Evolutionary conservation across 2,888 invertebrate species (phyloP).

Genomic region (Melipona beecheii): DNA sequence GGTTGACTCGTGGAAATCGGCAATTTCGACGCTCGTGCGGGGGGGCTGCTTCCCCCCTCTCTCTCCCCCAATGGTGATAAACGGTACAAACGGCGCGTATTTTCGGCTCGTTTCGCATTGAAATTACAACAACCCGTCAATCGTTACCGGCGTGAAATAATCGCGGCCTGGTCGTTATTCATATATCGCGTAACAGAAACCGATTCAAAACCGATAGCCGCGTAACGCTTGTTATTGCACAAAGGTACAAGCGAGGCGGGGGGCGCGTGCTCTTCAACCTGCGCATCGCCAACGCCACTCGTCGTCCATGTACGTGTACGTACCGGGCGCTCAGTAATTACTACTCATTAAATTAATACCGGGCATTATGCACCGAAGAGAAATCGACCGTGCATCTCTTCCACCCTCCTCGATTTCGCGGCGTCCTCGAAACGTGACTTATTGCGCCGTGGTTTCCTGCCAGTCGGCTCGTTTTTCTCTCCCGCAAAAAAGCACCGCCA

Average conservation of each 20-base stretch:
- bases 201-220: slow-evolving; percentile 48
- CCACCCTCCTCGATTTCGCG: neutral
- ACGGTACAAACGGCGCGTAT: slow-evolving; percentile 7
- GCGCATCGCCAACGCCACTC: neutral
- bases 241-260: slow-evolving; percentile 22
- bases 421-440: slow-evolving; percentile 58
- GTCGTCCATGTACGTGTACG: neutral
- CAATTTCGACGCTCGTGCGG: slow-evolving; percentile 35
- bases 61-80: neutral
- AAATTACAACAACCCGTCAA: slow-evolving; percentile 54
- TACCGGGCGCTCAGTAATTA: slow-evolving; percentile 50
- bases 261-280: neutral
- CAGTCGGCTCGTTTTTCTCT: slow-evolving; percentile 42
- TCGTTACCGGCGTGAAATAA: slow-evolving; percentile 32
- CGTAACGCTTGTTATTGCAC: slow-evolving; percentile 61
- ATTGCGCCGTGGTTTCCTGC: slow-evolving; percentile 36
- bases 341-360: slow-evolving; percentile 65
- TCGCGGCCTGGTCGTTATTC: slow-evolving; percentile 43
- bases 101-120: slow-evolving; percentile 38
- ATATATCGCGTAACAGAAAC: slow-evolving; percentile 35
- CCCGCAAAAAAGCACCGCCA: neutral
- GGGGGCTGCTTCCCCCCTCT: neutral
- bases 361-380: slow-evolving; percentile 55
- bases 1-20: slow-evolving; percentile 49
- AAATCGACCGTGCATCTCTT: slow-evolving; percentile 51